Evolutionary conservation across 2,113 vertebrate genomes (phyloP).

Genomic region (Pao palembangensis): DNA sequence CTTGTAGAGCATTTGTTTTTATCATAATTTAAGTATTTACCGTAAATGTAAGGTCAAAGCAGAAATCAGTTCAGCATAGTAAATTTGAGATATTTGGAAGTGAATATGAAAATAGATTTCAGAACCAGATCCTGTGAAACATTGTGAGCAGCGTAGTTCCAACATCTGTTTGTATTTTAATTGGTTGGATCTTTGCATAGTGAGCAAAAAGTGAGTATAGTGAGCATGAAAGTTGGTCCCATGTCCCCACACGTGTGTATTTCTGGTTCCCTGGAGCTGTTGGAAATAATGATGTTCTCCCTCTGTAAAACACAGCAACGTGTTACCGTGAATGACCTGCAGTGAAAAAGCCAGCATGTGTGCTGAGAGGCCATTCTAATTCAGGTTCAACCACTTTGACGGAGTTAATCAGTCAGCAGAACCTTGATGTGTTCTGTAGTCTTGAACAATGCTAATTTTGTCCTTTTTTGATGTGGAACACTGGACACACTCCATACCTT

Average conservation of each 20-base stretch:
- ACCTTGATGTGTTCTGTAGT: background rate
- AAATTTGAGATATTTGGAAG: too few species aligned
- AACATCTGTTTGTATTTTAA: background rate
- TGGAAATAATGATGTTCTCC: constrained; percentile 13
- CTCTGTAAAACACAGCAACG: constrained; percentile 15
- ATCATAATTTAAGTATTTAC: too few species aligned
- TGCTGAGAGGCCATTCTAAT: constrained; percentile 48
- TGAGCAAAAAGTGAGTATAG: too few species aligned
- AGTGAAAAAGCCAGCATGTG: background rate
- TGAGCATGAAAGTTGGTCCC: constrained; percentile 7
- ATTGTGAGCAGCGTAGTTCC: background rate
- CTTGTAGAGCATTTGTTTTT: too few species aligned
- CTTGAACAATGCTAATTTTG: too few species aligned
- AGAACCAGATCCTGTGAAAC: background rate
- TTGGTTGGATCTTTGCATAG: background rate
- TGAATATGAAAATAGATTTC: too few species aligned
- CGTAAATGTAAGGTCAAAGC: too few species aligned
- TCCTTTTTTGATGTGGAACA: too few species aligned
- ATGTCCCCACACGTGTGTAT: too few species aligned
- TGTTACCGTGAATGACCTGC: constrained; percentile 2
- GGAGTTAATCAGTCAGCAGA: constrained; percentile 57
- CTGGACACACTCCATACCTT: too few species aligned
- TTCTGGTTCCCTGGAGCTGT: background rate
- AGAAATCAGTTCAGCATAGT: too few species aligned
- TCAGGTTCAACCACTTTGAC: constrained; percentile 52